Evolutionary conservation across 1,140 invertebrate genomes (phyloP).

Genomic region (Trichogramma pretiosum): DNA sequence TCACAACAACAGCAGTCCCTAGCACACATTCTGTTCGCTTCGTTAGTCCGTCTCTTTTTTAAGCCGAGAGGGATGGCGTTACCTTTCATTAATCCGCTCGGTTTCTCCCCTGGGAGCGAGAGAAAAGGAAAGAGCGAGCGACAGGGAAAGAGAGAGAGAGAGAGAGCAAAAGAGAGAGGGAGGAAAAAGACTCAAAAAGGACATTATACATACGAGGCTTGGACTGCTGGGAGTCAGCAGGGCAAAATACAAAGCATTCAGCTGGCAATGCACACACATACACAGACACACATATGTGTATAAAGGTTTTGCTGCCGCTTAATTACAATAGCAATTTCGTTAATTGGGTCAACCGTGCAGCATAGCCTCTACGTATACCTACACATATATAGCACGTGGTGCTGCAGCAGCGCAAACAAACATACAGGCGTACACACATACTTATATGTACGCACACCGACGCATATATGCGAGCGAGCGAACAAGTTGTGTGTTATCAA

Average conservation of each 20-base stretch:
- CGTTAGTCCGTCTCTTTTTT: slow-evolving; percentile 5
- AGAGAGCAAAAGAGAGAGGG: background rate
- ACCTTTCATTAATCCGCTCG: slow-evolving; percentile 25
- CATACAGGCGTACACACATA: background rate
- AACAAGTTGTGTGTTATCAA: no score
- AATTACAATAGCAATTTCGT: slow-evolving; percentile 30
- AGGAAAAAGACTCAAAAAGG: background rate
- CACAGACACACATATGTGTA: no score
- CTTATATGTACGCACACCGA: background rate
- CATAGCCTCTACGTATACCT: background rate
- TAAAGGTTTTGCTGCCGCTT: slow-evolving; percentile 28
- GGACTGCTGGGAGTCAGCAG: no score
- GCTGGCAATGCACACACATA: slow-evolving; percentile 3
- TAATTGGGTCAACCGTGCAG: slow-evolving; percentile 26
- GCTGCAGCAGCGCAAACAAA: background rate
- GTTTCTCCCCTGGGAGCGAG: background rate
- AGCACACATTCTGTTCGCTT: slow-evolving; percentile 8
- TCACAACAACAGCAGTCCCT: background rate
- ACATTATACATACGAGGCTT: no score
- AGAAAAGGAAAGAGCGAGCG: slow-evolving; percentile 5
- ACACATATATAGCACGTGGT: background rate
- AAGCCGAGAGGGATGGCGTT: background rate
- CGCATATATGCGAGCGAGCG: no score
- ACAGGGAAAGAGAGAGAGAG: background rate
- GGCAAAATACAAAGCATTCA: no score